A percentile compares a stretch with the other conserved stretches of the same genome.
Conservation (phyloP, 2,888 invertebrate genomes). For the Isoperla grammatica region DNA sequence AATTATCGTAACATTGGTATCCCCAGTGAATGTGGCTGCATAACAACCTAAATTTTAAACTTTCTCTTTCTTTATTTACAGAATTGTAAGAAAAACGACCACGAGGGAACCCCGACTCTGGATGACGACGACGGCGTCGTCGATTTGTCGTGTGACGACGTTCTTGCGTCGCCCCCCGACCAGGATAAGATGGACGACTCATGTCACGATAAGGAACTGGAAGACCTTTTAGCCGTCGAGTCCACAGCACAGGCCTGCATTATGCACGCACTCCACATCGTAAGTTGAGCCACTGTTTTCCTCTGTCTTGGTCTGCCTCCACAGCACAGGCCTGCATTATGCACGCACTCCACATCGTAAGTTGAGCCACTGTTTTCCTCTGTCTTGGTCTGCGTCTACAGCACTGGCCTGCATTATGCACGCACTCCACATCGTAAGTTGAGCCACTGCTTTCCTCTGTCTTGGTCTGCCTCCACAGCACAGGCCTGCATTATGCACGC, state of each 20-base stretch:
- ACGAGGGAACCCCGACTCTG: slow-evolving; percentile 16
- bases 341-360: slow-evolving; percentile 52
- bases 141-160: slow-evolving; percentile 21
- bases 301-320: too few species aligned
- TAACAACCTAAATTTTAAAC: too few species aligned
- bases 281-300: too few species aligned
- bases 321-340: slow-evolving; percentile 49
- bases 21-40: too few species aligned
- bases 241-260: slow-evolving; percentile 48
- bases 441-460: too few species aligned
- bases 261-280: slow-evolving; percentile 51
- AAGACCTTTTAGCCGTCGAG: slow-evolving; percentile 50
- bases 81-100: slow-evolving; percentile 12
- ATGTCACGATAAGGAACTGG: slow-evolving; percentile 32
- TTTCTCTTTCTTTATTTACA: too few species aligned
- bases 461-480: too few species aligned
- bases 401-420: slow-evolving; percentile 51
- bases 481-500: slow-evolving; percentile 52
- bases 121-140: slow-evolving; percentile 26
- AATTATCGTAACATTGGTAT: too few species aligned
- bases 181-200: slow-evolving; percentile 23
- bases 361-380: too few species aligned
- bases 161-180: slow-evolving; percentile 16
- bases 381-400: too few species aligned
- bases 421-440: slow-evolving; percentile 51